A percentile compares a stretch with the other conserved stretches of the same genome.
Evolutionary conservation across 2,888 invertebrate genomes (phyloP).

Genomic region (Beris morrisii): DNA sequence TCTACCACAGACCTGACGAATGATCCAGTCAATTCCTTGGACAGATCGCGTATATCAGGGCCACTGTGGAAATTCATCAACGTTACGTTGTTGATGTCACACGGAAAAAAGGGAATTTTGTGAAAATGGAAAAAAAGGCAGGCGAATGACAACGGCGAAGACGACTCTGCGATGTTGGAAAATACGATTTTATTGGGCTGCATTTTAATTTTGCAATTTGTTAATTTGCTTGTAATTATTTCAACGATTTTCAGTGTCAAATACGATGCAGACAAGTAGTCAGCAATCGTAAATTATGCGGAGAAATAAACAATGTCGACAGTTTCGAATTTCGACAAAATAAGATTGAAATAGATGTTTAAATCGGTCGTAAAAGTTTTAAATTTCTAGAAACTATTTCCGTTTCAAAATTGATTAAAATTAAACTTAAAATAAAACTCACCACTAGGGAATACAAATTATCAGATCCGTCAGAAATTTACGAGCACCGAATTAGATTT

Average conservation of each 20-base stretch:
- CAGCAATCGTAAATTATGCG: slow-evolving; percentile 11
- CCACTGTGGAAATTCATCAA: slow-evolving; percentile 47
- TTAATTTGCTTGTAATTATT: slow-evolving; percentile 54
- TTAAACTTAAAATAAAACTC: no score
- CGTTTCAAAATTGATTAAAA: no score
- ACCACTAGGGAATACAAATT: no score
- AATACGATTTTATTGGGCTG: slow-evolving; percentile 31
- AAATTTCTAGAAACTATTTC: no score
- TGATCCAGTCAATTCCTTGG: slow-evolving; percentile 52
- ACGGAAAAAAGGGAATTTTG: slow-evolving; percentile 5
- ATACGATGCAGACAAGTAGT: slow-evolving; percentile 7
- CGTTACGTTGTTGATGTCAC: slow-evolving; percentile 25
- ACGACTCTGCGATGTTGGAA: slow-evolving; percentile 1
- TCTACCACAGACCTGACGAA: slow-evolving; percentile 50
- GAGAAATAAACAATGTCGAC: no score
- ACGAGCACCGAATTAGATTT: no score
- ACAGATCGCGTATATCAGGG: slow-evolving; percentile 55
- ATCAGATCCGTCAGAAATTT: no score
- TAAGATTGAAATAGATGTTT: no score
- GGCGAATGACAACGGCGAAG: not conserved
- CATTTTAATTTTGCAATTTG: slow-evolving; percentile 44
- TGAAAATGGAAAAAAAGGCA: slow-evolving; percentile 7
- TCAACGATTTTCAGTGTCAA: slow-evolving; percentile 50
- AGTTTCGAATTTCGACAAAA: no score
- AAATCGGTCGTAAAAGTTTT: no score